phyloP scores from a whole-genome alignment of 2,113 vertebrate species.

The Saguinus midas region DNA sequence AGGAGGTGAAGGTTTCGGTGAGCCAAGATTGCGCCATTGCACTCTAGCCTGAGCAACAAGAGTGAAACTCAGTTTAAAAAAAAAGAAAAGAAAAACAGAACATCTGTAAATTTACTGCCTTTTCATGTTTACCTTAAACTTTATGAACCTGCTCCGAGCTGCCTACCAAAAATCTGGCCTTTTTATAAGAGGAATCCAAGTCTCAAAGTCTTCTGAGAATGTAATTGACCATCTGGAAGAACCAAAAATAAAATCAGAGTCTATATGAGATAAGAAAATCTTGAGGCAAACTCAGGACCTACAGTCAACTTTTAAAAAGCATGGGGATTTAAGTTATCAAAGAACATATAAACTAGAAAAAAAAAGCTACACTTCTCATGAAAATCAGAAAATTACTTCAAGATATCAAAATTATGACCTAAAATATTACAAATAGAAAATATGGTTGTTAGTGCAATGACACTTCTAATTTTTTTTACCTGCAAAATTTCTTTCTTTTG shows the following conservation, averaged over 20 bases:
- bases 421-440: background rate
- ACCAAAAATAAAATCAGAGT: slow-evolving; percentile 29
- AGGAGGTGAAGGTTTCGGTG: too few species aligned
- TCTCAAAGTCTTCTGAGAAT: background rate
- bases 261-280: background rate
- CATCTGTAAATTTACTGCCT: background rate
- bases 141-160: background rate
- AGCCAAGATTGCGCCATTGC: too few species aligned
- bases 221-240: background rate
- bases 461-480: background rate
- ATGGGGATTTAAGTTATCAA: background rate
- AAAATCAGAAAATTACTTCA: slow-evolving; percentile 1
- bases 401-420: background rate
- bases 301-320: background rate
- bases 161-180: background rate
- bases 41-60: too few species aligned
- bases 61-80: too few species aligned
- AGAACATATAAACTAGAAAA: background rate
- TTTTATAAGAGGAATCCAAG: background rate
- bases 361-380: background rate
- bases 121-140: slow-evolving; percentile 21
- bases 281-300: background rate
- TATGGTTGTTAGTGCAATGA: background rate
- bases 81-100: background rate
- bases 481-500: background rate